These are phyloP conservation scores for Drosophila macrospina DNA, from an alignment of 2,888 invertebrate species.

Conservation along the genomic window DNA sequence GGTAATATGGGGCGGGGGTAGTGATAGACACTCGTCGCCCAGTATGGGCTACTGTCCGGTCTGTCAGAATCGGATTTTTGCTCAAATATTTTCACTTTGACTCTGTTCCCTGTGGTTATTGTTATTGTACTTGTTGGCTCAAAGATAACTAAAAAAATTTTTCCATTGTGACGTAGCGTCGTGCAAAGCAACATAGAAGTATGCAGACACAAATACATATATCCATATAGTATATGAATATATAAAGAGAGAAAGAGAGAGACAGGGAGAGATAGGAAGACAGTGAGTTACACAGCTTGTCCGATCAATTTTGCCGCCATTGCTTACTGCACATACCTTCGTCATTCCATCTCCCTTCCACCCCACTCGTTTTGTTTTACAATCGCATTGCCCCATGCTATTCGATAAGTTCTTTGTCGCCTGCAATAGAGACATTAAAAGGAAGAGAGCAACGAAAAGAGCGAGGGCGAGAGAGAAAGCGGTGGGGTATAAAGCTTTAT, in stretches of 20 bases:
- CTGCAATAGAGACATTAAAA: slow-evolving; percentile 11
- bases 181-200: slow-evolving; percentile 1
- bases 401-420: slow-evolving; percentile 22
- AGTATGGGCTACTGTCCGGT: slow-evolving; percentile 19
- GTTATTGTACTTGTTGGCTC: slow-evolving; percentile 18
- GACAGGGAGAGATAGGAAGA: background rate
- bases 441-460: slow-evolving; percentile 10
- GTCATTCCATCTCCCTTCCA: background rate
- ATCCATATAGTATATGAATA: too few species aligned
- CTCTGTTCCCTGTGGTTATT: slow-evolving; percentile 38
- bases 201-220: background rate
- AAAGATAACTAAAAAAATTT: slow-evolving; percentile 43
- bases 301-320: slow-evolving; percentile 41
- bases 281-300: slow-evolving; percentile 28
- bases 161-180: slow-evolving; percentile 35
- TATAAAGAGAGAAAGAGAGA: background rate
- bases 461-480: slow-evolving; percentile 4
- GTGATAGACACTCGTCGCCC: slow-evolving; percentile 18
- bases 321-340: slow-evolving; percentile 14
- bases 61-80: slow-evolving; percentile 46
- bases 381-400: slow-evolving; percentile 25
- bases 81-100: slow-evolving; percentile 64
- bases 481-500: slow-evolving; percentile 40
- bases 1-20: slow-evolving; percentile 13
- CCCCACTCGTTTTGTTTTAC: slow-evolving; percentile 28